Base-by-base conservation (phyloP, 1,140 invertebrate species). In the Protaetia brevitarsis region DNA sequence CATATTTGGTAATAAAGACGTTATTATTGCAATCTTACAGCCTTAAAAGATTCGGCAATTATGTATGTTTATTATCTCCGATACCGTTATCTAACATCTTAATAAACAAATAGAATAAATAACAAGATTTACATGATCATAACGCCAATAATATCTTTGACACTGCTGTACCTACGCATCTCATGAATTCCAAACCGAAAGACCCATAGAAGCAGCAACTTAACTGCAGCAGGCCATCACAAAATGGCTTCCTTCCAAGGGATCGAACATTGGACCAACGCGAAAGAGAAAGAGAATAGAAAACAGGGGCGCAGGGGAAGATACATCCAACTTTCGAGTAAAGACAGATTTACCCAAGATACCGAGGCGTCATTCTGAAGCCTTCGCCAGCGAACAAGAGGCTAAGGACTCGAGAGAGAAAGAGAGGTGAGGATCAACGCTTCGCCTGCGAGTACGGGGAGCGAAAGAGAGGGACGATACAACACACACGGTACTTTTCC, bases 271-370 rank as follows among this genome's bases (percentile, higher is more conserved):
- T 51, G 41, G 41, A 51, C 41, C 57, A 59, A 59, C 10, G 57
- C 57, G 29, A 28, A 59, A 59, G 57, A 31, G 57, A 31, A 59
- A 29, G 26, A 28, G 26, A 27, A 59, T 31, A 13, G 57, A 28
- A 30, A 13, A 27, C 8, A 11, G 11, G 29, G 7, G 16, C 21
- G 57, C 57, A 16, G 13, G 31, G 13, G 23, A 59, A 59, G 26
- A 29, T 5, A 59, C 27, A 28, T 11, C 27, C 57, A 59, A 51
- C 41, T 51, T 51, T 51, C 41, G 26, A 51, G 13, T 51, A 31
- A 59, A 59, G 57, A 59, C 57, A 59, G 57, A 59, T 59, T 59
- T 59, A 59, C 57, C 26, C 19, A 59, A 59, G 57, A 59, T 59
- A 31, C 57, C 57, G 19, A 59, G 57, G 29, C 57, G 57, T 59